These are phyloP conservation scores for Cossypha niveicapilla DNA, from an alignment of 2,797 vertebrate genomes.

Conservation along the genomic window DNA sequence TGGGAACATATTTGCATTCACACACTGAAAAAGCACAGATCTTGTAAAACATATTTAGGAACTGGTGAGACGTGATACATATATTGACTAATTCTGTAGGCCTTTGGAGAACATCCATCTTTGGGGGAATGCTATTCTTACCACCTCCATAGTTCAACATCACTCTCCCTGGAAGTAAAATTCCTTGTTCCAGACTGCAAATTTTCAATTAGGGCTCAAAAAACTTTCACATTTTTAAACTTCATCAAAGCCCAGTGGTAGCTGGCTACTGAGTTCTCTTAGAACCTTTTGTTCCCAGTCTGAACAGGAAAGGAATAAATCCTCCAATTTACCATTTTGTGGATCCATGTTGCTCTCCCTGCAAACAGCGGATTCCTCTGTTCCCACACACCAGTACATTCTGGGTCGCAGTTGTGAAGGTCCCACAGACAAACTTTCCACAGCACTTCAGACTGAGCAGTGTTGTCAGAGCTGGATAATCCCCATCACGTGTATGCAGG, in stretches of 20 bases:
- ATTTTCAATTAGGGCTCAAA: not conserved
- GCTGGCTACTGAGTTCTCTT: not conserved
- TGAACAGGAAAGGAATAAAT: not conserved
- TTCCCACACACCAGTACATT: conserved; percentile 92
- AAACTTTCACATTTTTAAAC: not conserved
- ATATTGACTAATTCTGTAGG: not conserved
- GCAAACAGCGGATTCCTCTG: conserved; percentile 71
- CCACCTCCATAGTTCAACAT: not conserved
- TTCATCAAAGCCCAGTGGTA: not conserved
- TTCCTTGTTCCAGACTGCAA: not conserved
- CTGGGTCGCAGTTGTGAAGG: conserved; percentile 56
- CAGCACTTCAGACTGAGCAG: not conserved
- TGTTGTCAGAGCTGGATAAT: not conserved
- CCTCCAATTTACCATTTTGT: conserved; percentile 71
- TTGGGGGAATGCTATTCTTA: not conserved
- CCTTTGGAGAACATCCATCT: not conserved
- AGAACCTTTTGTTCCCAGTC: not conserved
- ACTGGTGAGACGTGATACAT: not conserved
- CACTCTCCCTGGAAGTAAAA: not conserved
- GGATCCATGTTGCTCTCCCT: conserved; percentile 74
- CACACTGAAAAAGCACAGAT: not conserved
- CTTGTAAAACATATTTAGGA: conserved; percentile 40
- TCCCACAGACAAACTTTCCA: conserved; percentile 26
- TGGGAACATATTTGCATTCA: conserved; percentile 53
- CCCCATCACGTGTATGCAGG: not conserved